Conservation (phyloP, 2,113 vertebrate genomes). For the Gopherus flavomarginatus region DNA sequence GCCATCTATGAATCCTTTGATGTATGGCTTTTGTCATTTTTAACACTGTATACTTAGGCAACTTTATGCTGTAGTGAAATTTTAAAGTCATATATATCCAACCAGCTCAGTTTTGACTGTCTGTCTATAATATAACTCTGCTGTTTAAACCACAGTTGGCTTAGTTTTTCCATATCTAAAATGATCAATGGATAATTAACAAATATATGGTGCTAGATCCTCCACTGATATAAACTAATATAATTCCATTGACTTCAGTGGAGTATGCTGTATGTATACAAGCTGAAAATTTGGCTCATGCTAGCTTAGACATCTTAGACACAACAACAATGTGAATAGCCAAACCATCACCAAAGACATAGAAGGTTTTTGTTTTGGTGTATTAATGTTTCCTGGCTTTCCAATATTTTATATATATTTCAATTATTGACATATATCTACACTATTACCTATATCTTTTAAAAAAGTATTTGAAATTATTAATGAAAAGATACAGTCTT, state of each 20-base stretch:
- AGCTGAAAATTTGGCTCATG: background rate
- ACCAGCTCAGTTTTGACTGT: background rate
- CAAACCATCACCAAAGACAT: background rate
- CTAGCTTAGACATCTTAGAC: background rate
- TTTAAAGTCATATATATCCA: background rate
- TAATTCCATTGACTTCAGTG: background rate
- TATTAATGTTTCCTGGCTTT: background rate
- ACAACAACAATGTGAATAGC: background rate
- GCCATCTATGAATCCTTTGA: background rate
- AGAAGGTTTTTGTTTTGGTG: background rate
- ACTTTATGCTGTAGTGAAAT: background rate
- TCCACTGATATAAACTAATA: background rate
- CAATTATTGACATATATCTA: background rate
- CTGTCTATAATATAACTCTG: background rate
- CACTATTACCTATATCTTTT: too few species aligned
- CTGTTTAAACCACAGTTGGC: background rate
- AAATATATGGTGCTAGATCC: background rate
- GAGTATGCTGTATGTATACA: background rate
- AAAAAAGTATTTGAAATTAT: too few species aligned
- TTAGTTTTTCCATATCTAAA: background rate
- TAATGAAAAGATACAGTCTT: too few species aligned
- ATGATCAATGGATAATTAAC: background rate
- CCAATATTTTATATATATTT: background rate
- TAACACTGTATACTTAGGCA: background rate
- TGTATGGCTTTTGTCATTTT: background rate